Base-by-base conservation (phyloP, 2,797 vertebrate species). In the Somateria mollissima region DNA sequence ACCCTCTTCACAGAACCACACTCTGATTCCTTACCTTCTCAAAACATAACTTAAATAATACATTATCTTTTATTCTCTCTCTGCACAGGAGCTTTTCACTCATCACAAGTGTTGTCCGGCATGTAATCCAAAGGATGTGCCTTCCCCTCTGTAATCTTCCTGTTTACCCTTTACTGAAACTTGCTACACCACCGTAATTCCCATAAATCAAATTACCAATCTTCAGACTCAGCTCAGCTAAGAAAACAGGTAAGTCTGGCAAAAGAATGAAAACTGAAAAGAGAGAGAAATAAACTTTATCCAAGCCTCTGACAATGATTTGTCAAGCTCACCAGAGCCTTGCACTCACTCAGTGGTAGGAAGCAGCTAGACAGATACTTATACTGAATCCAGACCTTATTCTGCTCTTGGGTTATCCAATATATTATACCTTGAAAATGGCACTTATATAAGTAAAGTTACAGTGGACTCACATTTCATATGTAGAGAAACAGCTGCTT, bases 381-480 rank as follows among this genome's bases (percentile, higher is more conserved):
- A 88, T 24, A 69, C 77, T 70, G 84, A 94, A 95, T 94, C 81
- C 87, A 87, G 66, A 56, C 87, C 58, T 93, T 93, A 84, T 75
- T 95, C 73, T 91, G 61, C 41, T 91, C 53, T 84, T 89, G 58
- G 92, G 62, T 91, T 90, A 87, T 74, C 84, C 81, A 97, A 93
- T 95, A 95, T 75, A 85, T 92, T 94, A 81, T 92, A 95, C 65
- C 75, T 95, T 95, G 86, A 95, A 95, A 92, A 90, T 8, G 8
- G 61, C 0, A 2, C 75, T 95, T 85, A 34, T 84, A 71, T 70
- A 89, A 95, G 94, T 94, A 37, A 96, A 96, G 88, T 72, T 95
- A 94, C 83, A 94, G 88, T 82, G 54, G 69, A 95, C 79, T 97
- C 93, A 89, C 79, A 75, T 97, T 97, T 97, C 94, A 90, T 90